Evolutionary conservation across 64 coral and sea anemone species (phyloP), one percentile per base, ranked within the genome.

Genomic region (Dendrophyllia cribrosa): DNA sequence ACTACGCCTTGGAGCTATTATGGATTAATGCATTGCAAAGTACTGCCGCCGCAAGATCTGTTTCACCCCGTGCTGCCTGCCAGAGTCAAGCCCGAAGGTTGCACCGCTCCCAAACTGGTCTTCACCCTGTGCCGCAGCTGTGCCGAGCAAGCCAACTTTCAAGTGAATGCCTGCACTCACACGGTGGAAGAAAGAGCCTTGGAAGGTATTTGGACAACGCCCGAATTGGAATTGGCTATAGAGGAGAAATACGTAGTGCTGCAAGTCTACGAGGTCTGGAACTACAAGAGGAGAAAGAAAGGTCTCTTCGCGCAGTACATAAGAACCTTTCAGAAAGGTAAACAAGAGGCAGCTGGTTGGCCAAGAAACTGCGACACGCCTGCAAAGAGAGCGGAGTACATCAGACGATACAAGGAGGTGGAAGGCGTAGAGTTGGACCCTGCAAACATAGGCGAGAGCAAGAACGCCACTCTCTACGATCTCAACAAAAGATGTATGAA

Each of bases 361-460:
- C 74, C 75, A 3, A 4, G 0, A 5, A n/a, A 56, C 9, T 78
- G 59, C 34, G 61, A 16, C 0, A 65, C 87, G 46, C 10, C 43
- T 1, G 48, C 50, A 20, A 15, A 79, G 3, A 59, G n/a, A 10
- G 15, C 2, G 1, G 16, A 48, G 2, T 88, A 58, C 26, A 50
- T 75, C 4, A 19, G 25, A 3, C 75, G 45, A 13, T 78, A 68
- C 34, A 2, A 7, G 1, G 43, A 67, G 25, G 47, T 60, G 1
- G 88, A 90, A 9, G 75, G 88, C 0, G 78, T 90, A 4, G 19
- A 5, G 5, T 26, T 90, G 9, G 88, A 90, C 0, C 48, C 46
- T 17, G 16, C 3, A 1, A 21, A 65, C 4, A 69, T 78, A 0
- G 6, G 7, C 65, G 21, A 68, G 8, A n/a, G 8, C 5, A n/a